These are phyloP conservation scores for Heterohyrax brucei DNA, from an alignment of 2,797 vertebrate genomes.

Conservation along the genomic window DNA sequence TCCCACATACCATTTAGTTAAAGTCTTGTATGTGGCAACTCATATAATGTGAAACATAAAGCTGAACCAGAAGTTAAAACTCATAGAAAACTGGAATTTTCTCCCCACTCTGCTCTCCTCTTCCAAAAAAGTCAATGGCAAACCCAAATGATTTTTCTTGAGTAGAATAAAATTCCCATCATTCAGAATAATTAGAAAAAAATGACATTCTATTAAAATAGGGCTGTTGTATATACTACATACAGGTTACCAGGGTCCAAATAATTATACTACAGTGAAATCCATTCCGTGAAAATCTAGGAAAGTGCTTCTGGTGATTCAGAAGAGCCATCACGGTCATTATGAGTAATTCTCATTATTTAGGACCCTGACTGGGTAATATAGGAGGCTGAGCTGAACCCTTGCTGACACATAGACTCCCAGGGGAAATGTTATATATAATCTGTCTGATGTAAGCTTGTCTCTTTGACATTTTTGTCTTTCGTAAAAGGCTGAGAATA, in stretches of 20 bases:
- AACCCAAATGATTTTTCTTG: conserved; percentile 50
- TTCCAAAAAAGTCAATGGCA: conserved; percentile 50
- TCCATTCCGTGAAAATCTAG: conserved; percentile 36
- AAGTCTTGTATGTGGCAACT: conserved; percentile 6
- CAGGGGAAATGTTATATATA: conserved; percentile 78
- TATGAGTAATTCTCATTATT: conserved; percentile 82
- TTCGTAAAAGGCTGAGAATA: conserved; percentile 68
- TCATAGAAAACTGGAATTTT: conserved; percentile 53
- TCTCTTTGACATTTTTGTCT: conserved; percentile 83
- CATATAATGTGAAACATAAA: conserved; percentile 32
- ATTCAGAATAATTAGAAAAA: conserved; percentile 53
- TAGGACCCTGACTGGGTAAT: conserved; percentile 76
- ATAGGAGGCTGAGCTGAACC: conserved; percentile 67
- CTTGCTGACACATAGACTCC: conserved; percentile 73
- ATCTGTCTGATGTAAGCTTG: conserved; percentile 80
- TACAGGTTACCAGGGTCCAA: neutral
- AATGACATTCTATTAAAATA: conserved; percentile 51
- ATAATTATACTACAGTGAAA: conserved; percentile 18
- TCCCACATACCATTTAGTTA: neutral
- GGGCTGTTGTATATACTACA: neutral
- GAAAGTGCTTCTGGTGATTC: conserved; percentile 16
- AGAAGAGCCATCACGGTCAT: neutral
- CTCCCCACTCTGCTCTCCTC: neutral
- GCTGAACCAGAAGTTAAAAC: conserved; percentile 44
- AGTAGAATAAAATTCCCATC: conserved; percentile 28